phyloP scores from a whole-genome alignment of 2,113 vertebrate genomes.

The Pterocles gutturalis region DNA sequence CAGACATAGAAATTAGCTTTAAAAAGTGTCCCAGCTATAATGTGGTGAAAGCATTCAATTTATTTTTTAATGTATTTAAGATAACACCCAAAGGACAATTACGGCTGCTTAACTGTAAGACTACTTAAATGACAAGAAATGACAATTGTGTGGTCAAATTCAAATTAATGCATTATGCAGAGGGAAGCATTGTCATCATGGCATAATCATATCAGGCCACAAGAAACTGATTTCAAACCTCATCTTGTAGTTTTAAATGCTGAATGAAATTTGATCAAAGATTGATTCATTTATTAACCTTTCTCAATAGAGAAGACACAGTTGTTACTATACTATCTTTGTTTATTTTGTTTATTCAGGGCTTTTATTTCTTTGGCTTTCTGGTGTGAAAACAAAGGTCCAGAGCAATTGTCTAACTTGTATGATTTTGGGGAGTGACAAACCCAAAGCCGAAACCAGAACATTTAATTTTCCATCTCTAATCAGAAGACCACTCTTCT shows the following conservation, averaged over 20 bases:
- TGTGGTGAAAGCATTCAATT: constrained; percentile 70
- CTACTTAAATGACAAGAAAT: constrained; percentile 54
- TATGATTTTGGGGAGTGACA: neutral
- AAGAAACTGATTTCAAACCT: neutral
- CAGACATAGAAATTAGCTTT: constrained; percentile 69
- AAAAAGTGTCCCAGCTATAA: constrained; percentile 71
- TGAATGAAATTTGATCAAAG: neutral
- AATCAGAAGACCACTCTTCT: neutral
- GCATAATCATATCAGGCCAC: neutral
- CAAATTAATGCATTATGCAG: neutral
- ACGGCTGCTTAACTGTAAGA: constrained; percentile 43
- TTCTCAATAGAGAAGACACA: neutral
- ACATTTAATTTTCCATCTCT: neutral
- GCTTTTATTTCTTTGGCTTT: neutral
- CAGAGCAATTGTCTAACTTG: neutral
- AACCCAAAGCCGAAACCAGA: neutral
- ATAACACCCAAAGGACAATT: constrained; percentile 73
- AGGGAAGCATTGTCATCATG: neutral
- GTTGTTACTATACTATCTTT: neutral
- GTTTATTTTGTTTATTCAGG: neutral
- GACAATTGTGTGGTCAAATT: constrained; percentile 61
- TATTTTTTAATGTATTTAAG: constrained; percentile 73
- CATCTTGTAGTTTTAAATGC: neutral
- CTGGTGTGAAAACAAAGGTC: accelerated
- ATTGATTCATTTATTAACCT: neutral